Percentiles rank a stretch among this genome's conserved stretches.
Conservation (phyloP, 2,797 vertebrate genomes). For the Pogonophryne albipinna region DNA sequence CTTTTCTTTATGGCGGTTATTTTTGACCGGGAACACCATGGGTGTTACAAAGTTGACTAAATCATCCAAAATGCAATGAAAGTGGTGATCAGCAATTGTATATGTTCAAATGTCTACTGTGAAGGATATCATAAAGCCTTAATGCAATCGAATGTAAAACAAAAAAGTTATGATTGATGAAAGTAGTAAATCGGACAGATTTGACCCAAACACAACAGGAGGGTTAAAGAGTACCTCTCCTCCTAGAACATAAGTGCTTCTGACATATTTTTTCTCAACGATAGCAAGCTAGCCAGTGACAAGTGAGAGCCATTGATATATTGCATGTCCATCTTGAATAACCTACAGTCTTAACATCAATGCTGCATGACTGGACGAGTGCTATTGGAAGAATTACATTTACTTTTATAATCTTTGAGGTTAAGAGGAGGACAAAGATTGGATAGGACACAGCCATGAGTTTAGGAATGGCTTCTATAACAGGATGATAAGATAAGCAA, state of each 20-base stretch:
- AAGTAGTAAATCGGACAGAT: too few relatives aligned
- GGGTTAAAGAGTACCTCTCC: too few relatives aligned
- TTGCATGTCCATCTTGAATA: neutral
- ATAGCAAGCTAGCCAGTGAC: neutral
- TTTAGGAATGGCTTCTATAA: constrained; percentile 6
- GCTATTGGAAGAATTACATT: neutral
- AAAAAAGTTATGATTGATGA: too few relatives aligned
- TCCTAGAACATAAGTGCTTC: neutral
- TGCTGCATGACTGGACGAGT: neutral
- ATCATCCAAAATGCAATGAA: too few relatives aligned
- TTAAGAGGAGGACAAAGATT: neutral
- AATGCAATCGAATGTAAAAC: too few relatives aligned
- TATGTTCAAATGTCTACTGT: too few relatives aligned
- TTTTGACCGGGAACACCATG: too few relatives aligned
- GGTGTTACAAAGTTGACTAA: too few relatives aligned
- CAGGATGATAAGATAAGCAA: neutral
- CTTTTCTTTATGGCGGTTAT: too few relatives aligned
- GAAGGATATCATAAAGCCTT: too few relatives aligned
- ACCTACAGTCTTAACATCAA: neutral
- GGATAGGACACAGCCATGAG: neutral
- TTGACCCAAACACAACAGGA: too few relatives aligned
- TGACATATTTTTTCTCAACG: neutral
- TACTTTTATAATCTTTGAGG: neutral
- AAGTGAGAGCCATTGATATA: neutral
- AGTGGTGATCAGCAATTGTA: too few relatives aligned